A percentile compares a stretch with the other conserved stretches of the same genome.
Evolutionary conservation across 2,888 invertebrate species (phyloP).

Genomic region (Acleris literana): DNA sequence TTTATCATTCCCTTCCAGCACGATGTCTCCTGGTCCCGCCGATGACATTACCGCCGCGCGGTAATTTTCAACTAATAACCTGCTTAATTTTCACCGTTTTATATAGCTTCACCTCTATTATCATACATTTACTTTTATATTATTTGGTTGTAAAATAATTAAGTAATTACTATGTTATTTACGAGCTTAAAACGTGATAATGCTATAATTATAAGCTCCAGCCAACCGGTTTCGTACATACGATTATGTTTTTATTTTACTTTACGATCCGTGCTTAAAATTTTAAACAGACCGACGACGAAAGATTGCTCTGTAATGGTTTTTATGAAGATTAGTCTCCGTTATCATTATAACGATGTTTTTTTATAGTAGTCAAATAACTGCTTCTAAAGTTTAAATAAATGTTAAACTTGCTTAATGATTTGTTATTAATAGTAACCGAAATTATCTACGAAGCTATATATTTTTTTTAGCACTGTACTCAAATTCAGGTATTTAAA

Average conservation of each 20-base stretch:
- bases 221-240: constrained; percentile 19
- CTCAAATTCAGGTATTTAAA: no score
- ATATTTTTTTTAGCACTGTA: no score
- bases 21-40: constrained; percentile 52
- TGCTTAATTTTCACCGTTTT: constrained; percentile 60
- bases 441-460: no score
- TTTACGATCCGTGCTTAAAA: constrained; percentile 15
- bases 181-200: constrained; percentile 31
- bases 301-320: constrained; percentile 30
- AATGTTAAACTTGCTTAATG: no score
- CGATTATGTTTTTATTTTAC: constrained; percentile 25
- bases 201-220: constrained; percentile 30
- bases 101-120: constrained; percentile 23
- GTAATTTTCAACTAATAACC: constrained; percentile 82
- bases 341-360: constrained; percentile 26
- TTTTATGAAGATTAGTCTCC: constrained; percentile 31
- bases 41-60: constrained; percentile 70
- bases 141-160: constrained; percentile 32
- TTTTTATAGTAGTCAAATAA: not conserved
- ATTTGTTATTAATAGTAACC: no score
- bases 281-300: constrained; percentile 26
- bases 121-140: constrained; percentile 28
- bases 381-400: no score
- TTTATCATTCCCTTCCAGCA: constrained; percentile 47
- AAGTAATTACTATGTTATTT: constrained; percentile 37